Base-by-base conservation (phyloP, 1,140 invertebrate species). In the Drosophila nigromelanica region DNA sequence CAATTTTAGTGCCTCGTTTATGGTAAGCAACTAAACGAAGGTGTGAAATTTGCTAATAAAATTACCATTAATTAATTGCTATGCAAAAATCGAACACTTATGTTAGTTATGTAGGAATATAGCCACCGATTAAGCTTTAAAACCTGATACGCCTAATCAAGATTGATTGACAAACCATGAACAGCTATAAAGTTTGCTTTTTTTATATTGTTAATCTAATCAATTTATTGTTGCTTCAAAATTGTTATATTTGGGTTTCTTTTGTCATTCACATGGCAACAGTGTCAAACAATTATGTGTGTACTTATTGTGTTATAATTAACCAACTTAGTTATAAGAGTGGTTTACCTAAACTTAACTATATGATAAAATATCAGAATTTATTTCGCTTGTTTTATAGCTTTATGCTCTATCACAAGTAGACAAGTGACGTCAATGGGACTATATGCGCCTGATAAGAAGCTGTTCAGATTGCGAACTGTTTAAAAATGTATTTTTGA, bases 171-270 rank as follows among this genome's bases (percentile, higher is more conserved):
- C 47, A 33, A 63, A 47, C 40, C 50, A 18, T 51, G 24, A 27
- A 50, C 4, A 63, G 51, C 43, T 48, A 52, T 73, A 73, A 73
- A 55, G 18, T 42, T 14, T 27, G 37, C 30, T 14, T 30, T 63
- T 63, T 63, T 35, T 62, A 66, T 54, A 67, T 66, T 63, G 55
- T 54, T 73, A 73, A 73, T 73, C 70, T 73, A 73, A 73, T 73
- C 70, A 73, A 67, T 67, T 67, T 67, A 45, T 39, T 52, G 48
- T 67, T 14, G 33, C 27, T 12, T 61, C 45, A 15, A 10, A 3
- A 8, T 33, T 12, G 15, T 42, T 30, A 43, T 11, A 11, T 56
- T 18, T 35, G 33, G 30, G 3, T 27, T 7, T 62, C 42, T 42
- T 35, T 18, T 27, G 55, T 54, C 10, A 10, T 4, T 51, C 48